A percentile compares a stretch with the other conserved stretches of the same genome.
Evolutionary conservation across 2,797 vertebrate genomes (phyloP).

Genomic region (Zenarchopterus dispar): DNA sequence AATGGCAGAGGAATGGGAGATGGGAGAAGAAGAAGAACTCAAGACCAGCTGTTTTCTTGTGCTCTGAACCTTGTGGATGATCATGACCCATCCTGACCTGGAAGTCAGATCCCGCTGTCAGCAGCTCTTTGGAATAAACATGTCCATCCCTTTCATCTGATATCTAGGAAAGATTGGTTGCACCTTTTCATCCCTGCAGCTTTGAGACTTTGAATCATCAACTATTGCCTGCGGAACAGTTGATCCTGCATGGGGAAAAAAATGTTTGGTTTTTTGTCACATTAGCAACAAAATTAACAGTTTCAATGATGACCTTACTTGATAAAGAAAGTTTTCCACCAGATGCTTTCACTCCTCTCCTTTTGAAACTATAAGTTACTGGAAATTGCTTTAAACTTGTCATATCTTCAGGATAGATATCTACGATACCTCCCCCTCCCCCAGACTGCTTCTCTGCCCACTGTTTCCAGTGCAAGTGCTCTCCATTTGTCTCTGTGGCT

Average conservation of each 20-base stretch:
- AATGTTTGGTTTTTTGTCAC: background rate
- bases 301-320: background rate
- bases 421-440: slow-evolving; percentile 49
- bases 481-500: slow-evolving; percentile 80
- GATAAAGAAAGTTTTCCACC: slow-evolving; percentile 1
- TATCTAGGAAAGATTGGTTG: slow-evolving; percentile 38
- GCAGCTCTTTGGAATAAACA: slow-evolving; percentile 60
- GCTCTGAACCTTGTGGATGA: slow-evolving; percentile 54
- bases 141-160: slow-evolving; percentile 62
- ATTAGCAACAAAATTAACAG: slow-evolving; percentile 1
- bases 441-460: slow-evolving; percentile 44
- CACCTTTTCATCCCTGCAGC: slow-evolving; percentile 41
- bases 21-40: slow-evolving; percentile 7
- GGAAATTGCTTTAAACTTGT: slow-evolving; percentile 40
- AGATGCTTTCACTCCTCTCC: slow-evolving; percentile 15
- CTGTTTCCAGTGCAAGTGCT: slow-evolving; percentile 74
- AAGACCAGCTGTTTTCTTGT: slow-evolving; percentile 71
- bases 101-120: slow-evolving; percentile 69
- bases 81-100: slow-evolving; percentile 65
- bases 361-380: slow-evolving; percentile 24
- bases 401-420: slow-evolving; percentile 54
- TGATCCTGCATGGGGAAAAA: slow-evolving; percentile 17
- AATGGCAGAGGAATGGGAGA: slow-evolving; percentile 39
- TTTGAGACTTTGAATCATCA: slow-evolving; percentile 52
- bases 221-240: slow-evolving; percentile 36